Evolutionary conservation across 2,888 invertebrate species (phyloP), one percentile per base, ranked within the genome.

Genomic region (Acanthoscelides obtectus): DNA sequence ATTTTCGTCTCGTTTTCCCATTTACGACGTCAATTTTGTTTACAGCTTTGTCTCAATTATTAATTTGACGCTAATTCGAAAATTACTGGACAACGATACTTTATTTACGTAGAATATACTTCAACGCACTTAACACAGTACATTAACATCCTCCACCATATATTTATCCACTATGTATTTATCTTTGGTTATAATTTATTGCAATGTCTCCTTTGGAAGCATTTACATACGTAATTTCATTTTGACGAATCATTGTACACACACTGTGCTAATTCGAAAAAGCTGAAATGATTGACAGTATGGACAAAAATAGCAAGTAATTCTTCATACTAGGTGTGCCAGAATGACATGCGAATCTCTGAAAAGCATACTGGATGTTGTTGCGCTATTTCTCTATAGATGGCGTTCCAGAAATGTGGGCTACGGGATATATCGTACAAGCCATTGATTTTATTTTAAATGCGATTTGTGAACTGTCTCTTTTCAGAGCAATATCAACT

Each of bases 401-500:
- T n/a, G n/a, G n/a, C n/a, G n/a, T n/a, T n/a, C n/a, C n/a, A n/a
- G n/a, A n/a, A n/a, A n/a, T n/a, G n/a, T n/a, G n/a, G n/a, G n/a
- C n/a, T n/a, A n/a, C n/a, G n/a, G n/a, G n/a, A n/a, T n/a, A n/a
- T n/a, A n/a, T n/a, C n/a, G n/a, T n/a, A n/a, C n/a, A n/a, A n/a
- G n/a, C n/a, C n/a, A n/a, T n/a, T n/a, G n/a, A n/a, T n/a, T n/a
- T n/a, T n/a, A n/a, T n/a, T n/a, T n/a, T n/a, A n/a, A n/a, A n/a
- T n/a, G n/a, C 1, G 5, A 45, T 3, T 1, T 12, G 12, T 45
- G 5, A 12, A 12, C 45, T 6, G 17, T 45, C 1, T 45, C 12
- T 12, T 45, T 45, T 17, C 17, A 45, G 45, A 45, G 45, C 45
- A 12, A 45, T 45, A 45, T 45, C 45, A 86, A 77, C 75, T 19